Conservation (phyloP, 2,113 vertebrate species). For the Leptodactylus fuscus region DNA sequence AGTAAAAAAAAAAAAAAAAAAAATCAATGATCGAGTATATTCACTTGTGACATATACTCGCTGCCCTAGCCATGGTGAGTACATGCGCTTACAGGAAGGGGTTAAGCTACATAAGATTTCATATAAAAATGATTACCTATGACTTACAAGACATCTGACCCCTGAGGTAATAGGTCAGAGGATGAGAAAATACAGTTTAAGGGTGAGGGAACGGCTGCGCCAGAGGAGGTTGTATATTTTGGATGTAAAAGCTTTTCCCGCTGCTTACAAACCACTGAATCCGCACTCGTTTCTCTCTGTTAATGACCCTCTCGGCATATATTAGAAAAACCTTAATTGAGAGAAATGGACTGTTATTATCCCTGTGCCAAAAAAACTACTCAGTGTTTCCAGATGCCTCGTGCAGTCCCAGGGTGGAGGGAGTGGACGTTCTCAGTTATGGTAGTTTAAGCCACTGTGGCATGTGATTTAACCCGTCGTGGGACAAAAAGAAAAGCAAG, state of each 20-base stretch:
- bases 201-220: not conserved
- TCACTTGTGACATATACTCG: no score
- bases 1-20: no score
- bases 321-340: slow-evolving; percentile 26
- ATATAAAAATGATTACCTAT: no score
- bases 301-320: slow-evolving; percentile 44
- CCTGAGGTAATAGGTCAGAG: not conserved
- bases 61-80: no score
- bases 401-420: not conserved
- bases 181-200: not conserved
- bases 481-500: not conserved
- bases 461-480: not conserved
- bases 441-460: not conserved
- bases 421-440: not conserved
- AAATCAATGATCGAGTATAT: no score
- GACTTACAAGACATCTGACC: no score
- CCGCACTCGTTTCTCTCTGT: not conserved
- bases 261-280: slow-evolving; percentile 36
- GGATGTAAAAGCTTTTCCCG: slow-evolving; percentile 38
- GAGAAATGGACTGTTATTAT: slow-evolving; percentile 34
- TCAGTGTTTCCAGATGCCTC: slow-evolving; percentile 38
- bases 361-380: slow-evolving; percentile 33
- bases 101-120: no score
- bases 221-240: not conserved
- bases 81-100: no score